Percentiles rank a stretch among this genome's conserved stretches.
Conservation (phyloP, 2,888 invertebrate genomes). For the Agriopis leucophaearia region DNA sequence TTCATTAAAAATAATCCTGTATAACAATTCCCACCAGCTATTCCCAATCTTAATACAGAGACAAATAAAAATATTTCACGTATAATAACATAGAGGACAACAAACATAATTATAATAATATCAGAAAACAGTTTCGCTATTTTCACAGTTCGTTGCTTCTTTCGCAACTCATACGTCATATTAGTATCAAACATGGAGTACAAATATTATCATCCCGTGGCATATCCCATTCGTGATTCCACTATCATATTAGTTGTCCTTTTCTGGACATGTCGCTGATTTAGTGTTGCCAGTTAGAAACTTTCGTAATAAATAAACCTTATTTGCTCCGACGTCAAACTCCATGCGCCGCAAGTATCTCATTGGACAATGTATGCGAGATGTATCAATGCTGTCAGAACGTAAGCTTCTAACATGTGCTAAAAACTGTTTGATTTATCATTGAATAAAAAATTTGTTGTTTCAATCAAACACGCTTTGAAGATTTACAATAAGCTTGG, state of each 20-base stretch:
- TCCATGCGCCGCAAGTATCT: conserved; percentile 77
- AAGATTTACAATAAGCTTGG: neutral
- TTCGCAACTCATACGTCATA: conserved; percentile 53
- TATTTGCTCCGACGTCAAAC: conserved; percentile 80
- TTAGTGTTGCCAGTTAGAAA: conserved; percentile 77
- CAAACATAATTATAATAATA: conserved; percentile 47
- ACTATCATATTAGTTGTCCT: conserved; percentile 62
- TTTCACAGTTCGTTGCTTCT: conserved; percentile 52
- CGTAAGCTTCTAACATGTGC: conserved; percentile 17
- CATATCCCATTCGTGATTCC: conserved; percentile 51
- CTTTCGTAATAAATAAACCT: conserved; percentile 84
- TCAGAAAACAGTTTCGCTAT: conserved; percentile 50
- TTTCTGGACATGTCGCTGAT: conserved; percentile 74
- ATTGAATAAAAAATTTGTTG: neutral
- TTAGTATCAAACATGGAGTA: conserved; percentile 57
- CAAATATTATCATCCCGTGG: conserved; percentile 59
- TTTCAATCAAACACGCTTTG: neutral
- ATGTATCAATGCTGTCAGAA: conserved; percentile 32
- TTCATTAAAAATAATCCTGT: too few species aligned
- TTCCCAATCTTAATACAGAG: neutral
- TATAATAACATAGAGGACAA: conserved; percentile 17
- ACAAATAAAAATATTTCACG: neutral
- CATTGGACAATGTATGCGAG: conserved; percentile 58
- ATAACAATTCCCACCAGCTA: neutral
- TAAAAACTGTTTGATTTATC: neutral